Evolutionary conservation across 2,888 invertebrate species (phyloP).

Genomic region (Ferdinandea cuprea): DNA sequence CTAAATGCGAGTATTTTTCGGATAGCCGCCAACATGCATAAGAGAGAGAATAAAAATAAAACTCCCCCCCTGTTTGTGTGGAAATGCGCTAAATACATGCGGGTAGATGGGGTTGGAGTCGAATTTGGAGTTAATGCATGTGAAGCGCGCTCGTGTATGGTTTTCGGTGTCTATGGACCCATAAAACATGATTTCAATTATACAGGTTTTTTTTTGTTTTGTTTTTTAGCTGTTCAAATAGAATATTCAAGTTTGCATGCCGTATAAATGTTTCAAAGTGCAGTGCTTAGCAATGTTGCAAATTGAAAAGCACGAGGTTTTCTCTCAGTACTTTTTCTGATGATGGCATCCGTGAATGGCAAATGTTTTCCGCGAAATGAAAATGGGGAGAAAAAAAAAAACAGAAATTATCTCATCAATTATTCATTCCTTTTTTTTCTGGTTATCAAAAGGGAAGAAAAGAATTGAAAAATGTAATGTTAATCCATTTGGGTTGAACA

Average conservation of each 20-base stretch:
- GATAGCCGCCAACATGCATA: conserved; percentile 16
- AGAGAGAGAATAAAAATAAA: conserved; percentile 31
- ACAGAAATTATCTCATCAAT: conserved; percentile 29
- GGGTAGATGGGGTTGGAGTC: conserved; percentile 16
- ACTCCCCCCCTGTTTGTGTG: conserved; percentile 39
- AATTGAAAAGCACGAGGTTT: conserved; percentile 48
- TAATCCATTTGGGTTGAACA: conserved; percentile 19
- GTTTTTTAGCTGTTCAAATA: conserved; percentile 44
- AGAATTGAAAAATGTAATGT: neutral
- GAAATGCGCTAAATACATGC: conserved; percentile 50
- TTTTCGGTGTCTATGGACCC: conserved; percentile 28
- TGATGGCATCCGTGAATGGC: neutral
- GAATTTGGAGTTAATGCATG: too few species aligned
- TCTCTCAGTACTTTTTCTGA: neutral
- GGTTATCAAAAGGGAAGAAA: neutral
- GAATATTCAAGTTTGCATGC: conserved; percentile 68
- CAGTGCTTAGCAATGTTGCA: conserved; percentile 54
- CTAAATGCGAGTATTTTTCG: conserved; percentile 53
- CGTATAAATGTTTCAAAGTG: conserved; percentile 65
- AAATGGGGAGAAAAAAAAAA: neutral
- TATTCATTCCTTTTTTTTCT: conserved; percentile 27
- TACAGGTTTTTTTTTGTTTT: conserved; percentile 29
- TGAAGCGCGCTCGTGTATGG: neutral
- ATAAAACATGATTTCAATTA: conserved; percentile 67
- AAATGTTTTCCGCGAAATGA: conserved; percentile 17